phyloP scores from a whole-genome alignment of 2,797 vertebrate genomes.

The Cetoscarus ocellatus region DNA sequence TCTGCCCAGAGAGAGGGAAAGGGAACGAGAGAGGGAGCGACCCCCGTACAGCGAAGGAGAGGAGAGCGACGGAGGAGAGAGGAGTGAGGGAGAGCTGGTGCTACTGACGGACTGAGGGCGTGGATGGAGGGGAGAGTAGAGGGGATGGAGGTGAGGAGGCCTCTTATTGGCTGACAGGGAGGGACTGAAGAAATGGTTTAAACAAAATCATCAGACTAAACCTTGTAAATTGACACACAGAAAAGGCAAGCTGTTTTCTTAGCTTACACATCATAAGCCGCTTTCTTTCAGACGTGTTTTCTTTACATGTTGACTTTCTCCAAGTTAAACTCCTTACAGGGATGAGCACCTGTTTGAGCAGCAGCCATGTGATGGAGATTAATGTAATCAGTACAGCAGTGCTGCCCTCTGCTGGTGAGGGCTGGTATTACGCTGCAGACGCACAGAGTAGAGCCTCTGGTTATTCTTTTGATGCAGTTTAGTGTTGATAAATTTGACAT shows the following conservation, averaged over 20 bases:
- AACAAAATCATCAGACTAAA: slow-evolving; percentile 8
- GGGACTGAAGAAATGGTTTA: slow-evolving; percentile 10
- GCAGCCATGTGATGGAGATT: slow-evolving; percentile 1
- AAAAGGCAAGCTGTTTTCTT: slow-evolving; percentile 27
- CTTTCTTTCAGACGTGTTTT: slow-evolving; percentile 46
- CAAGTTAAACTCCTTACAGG: slow-evolving; percentile 4
- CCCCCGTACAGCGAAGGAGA: slow-evolving; percentile 93
- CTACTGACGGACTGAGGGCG: slow-evolving; percentile 92
- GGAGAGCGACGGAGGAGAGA: slow-evolving; percentile 92
- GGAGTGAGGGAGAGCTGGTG: slow-evolving; percentile 95
- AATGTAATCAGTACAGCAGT: slow-evolving; percentile 21
- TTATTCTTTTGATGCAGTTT: background rate
- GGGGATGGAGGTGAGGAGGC: background rate
- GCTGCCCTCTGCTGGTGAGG: slow-evolving; percentile 70
- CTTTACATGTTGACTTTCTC: slow-evolving; percentile 10
- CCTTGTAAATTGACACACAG: slow-evolving; percentile 33
- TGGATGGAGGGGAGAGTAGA: background rate
- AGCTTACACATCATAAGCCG: slow-evolving; percentile 39
- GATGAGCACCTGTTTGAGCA: slow-evolving; percentile 15
- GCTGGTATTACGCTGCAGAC: slow-evolving; percentile 11
- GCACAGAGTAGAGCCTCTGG: too few species aligned
- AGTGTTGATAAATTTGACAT: background rate
- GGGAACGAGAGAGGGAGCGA: slow-evolving; percentile 71
- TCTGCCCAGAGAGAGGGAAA: slow-evolving; percentile 76
- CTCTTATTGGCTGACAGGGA: slow-evolving; percentile 54